phyloP scores from a whole-genome alignment of 2,797 vertebrate genomes.

The Typhlichthys eigenmanni region DNA sequence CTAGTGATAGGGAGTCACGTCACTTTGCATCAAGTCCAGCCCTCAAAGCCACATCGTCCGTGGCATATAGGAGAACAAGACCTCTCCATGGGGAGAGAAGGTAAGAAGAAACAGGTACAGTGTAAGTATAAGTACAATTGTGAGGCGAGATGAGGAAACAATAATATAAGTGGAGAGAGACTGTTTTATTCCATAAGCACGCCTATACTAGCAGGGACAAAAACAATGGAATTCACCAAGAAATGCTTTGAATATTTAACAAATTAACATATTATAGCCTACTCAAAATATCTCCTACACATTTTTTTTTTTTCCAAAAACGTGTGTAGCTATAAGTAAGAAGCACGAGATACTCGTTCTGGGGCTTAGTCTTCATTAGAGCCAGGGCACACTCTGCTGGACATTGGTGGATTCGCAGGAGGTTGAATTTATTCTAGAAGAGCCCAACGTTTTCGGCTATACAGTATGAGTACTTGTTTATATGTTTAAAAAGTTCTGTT shows the following conservation, averaged over 20 bases:
- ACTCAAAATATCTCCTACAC: neutral
- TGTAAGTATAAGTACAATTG: conserved; percentile 19
- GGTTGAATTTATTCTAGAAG: neutral
- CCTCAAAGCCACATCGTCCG: conserved; percentile 73
- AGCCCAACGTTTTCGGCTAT: conserved; percentile 9
- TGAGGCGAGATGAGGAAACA: conserved; percentile 16
- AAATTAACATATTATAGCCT: conserved; percentile 12
- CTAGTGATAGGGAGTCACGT: conserved; percentile 74
- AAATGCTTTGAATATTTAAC: conserved; percentile 1
- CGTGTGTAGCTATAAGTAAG: too few species aligned
- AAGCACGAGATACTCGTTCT: conserved; percentile 10
- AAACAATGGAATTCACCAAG: conserved; percentile 19
- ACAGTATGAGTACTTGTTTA: conserved; percentile 46
- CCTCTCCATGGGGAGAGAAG: conserved; percentile 53
- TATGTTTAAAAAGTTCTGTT: conserved; percentile 71
- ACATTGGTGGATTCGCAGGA: conserved; percentile 41
- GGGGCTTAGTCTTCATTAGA: conserved; percentile 31
- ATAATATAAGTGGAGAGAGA: conserved; percentile 19
- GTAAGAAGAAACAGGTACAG: conserved; percentile 39
- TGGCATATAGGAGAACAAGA: conserved; percentile 71
- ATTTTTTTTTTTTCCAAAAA: conserved; percentile 3
- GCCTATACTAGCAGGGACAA: conserved; percentile 17
- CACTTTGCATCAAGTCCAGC: conserved; percentile 78
- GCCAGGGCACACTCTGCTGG: conserved; percentile 70
- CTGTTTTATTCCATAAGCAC: conserved; percentile 19